Conservation (phyloP, 2,888 invertebrate species). For the Apamea epomidion region DNA sequence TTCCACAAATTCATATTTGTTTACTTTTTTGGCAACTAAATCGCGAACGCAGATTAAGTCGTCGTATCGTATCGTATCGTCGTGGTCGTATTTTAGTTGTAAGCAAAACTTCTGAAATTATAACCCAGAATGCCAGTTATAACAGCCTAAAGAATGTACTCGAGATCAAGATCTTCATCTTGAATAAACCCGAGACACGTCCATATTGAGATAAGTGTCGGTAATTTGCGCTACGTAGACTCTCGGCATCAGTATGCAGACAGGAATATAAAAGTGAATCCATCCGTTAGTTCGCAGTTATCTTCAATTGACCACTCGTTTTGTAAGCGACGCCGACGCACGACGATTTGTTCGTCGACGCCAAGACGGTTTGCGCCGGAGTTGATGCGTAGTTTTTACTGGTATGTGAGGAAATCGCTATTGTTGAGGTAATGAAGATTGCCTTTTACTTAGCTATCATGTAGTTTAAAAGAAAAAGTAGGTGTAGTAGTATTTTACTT, state of each 20-base stretch:
- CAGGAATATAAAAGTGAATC: constrained; percentile 60
- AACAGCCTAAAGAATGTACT: background rate
- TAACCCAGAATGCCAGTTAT: background rate
- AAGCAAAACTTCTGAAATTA: background rate
- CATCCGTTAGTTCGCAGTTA: constrained; percentile 58
- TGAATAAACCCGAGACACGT: background rate
- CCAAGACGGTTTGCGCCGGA: constrained; percentile 14
- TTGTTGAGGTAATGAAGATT: background rate
- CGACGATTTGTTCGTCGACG: constrained; percentile 13
- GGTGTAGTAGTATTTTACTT: too few relatives aligned
- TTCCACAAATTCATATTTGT: too few relatives aligned
- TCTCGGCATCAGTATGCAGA: constrained; percentile 28
- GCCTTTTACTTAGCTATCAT: background rate
- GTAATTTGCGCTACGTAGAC: constrained; percentile 39
- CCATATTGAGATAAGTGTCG: constrained; percentile 27
- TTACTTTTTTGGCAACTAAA: too few relatives aligned
- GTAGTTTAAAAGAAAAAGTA: too few relatives aligned
- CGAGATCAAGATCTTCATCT: background rate
- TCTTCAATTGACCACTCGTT: constrained; percentile 58
- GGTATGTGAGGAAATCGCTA: background rate
- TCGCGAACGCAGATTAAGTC: background rate
- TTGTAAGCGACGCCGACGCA: constrained; percentile 38
- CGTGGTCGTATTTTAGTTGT: background rate
- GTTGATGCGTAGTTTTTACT: constrained; percentile 27
- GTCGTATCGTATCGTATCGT: too few relatives aligned